Conservation (phyloP, 2,113 vertebrate species). For the Athene cunicularia region DNA sequence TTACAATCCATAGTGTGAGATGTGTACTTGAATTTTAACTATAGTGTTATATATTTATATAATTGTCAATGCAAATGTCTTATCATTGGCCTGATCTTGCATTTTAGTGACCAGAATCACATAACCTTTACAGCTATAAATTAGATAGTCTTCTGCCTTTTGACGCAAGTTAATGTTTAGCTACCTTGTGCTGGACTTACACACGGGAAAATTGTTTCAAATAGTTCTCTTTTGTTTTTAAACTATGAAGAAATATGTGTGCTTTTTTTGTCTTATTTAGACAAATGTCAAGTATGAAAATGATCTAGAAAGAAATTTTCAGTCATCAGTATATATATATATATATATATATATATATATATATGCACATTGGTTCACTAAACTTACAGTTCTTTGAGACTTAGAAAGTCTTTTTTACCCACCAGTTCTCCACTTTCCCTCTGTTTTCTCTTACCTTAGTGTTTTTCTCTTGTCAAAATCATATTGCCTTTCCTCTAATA, state of each 20-base stretch:
- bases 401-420: not conserved
- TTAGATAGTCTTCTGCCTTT: not conserved
- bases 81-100: slow-evolving; percentile 49
- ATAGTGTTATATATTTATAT: not conserved
- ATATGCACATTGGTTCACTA: not conserved
- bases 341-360: not conserved
- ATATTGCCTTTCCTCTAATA: not conserved
- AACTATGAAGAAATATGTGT: not conserved
- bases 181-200: not conserved
- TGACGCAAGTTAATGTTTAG: not conserved
- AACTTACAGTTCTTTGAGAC: not conserved
- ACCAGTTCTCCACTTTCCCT: not conserved
- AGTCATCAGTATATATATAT: not conserved
- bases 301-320: not conserved
- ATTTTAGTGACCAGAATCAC: not conserved
- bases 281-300: not conserved
- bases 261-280: not conserved
- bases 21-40: slow-evolving; percentile 60
- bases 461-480: not conserved
- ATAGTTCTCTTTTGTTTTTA: not conserved
- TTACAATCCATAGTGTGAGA: slow-evolving; percentile 56
- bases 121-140: not conserved
- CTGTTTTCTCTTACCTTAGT: not conserved
- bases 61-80: slow-evolving; percentile 48
- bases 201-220: not conserved